Base-by-base conservation (phyloP, 2,113 vertebrate genomes). In the Laticauda colubrina region DNA sequence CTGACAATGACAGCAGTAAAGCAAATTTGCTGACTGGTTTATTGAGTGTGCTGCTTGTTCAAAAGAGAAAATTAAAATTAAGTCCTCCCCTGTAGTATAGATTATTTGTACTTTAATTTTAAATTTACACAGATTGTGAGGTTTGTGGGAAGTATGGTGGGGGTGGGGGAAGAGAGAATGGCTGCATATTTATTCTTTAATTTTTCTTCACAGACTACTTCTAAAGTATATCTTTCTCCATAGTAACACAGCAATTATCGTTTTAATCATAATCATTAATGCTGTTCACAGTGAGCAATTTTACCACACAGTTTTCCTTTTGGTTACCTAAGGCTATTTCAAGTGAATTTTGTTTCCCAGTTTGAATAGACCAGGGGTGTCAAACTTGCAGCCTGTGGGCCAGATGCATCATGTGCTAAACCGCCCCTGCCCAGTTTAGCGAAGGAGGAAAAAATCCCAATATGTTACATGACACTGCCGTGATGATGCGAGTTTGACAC, bases 11-110 rank as follows among this genome's bases (percentile, higher is more conserved):
- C 61, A 94, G 93, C 86, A 51, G 75, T 90, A 96, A 95, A 95
- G 29, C 53, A 95, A 95, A 97, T 96, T 96, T 96, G 96, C 87
- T 96, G 93, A 90, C 92, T 95, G 34, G 97, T 97, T 97, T 96
- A 96, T 93, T 94, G 91, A 95, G 75, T 94, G 87, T 95, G 85
- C 1, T 56, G 23, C 89, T 94, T 96, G 90, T 94, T 96, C 90
- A 95, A 95, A 95, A 94, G 94, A 95, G 93, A 91, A 95, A 94
- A 89, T 92, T 94, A 96, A 95, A 94, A 95, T 75, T 92, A 94
- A 96, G 96, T 97, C 96, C 54, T 92, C 94, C 29, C 48, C 55
- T 94, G 48, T 92, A 94, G 92, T 29, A 94, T 96, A 92, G 85
- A 91, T 59, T 96, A 95, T 94, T 96, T 97, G 91, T 95, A 88